Conservation (phyloP, 1,140 invertebrate genomes). For the Schlechtendalia chinensis region DNA sequence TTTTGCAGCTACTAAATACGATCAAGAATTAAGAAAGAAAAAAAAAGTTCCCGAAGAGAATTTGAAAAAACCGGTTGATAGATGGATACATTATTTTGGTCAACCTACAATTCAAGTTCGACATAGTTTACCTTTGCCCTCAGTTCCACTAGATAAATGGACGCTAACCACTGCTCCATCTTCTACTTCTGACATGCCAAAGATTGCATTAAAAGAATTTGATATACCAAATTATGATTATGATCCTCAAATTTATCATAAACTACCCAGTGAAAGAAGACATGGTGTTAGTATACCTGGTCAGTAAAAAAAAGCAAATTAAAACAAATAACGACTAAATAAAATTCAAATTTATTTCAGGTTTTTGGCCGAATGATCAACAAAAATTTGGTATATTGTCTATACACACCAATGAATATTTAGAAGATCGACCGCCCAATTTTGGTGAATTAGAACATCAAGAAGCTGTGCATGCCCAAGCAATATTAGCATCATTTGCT, state of each 20-base stretch:
- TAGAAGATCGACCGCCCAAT: constrained; percentile 57
- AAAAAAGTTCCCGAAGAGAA: constrained; percentile 56
- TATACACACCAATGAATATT: constrained; percentile 65
- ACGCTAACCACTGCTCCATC: neutral
- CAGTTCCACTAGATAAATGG: constrained; percentile 4
- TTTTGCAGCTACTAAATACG: constrained; percentile 60
- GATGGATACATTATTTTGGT: constrained; percentile 68
- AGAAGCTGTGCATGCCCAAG: constrained; percentile 69
- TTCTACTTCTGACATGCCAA: constrained; percentile 21
- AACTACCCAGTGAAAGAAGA: constrained; percentile 55
- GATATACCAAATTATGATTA: constrained; percentile 44
- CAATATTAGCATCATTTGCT: constrained; percentile 72
- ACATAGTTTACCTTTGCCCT: constrained; percentile 62
- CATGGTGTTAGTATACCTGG: constrained; percentile 74
- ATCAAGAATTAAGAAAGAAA: constrained; percentile 51
- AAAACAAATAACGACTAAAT: neutral
- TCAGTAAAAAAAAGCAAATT: constrained; percentile 54
- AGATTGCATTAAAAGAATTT: constrained; percentile 31
- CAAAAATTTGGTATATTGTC: constrained; percentile 75
- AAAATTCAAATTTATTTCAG: constrained; percentile 58
- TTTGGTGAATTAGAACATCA: constrained; percentile 60
- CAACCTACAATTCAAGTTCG: constrained; percentile 67
- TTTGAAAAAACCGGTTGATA: constrained; percentile 62
- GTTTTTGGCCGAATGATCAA: constrained; percentile 73
- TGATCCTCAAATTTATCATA: constrained; percentile 50